A percentile compares a stretch with the other conserved stretches of the same genome.
Evolutionary conservation across 2,113 vertebrate species (phyloP).

Genomic region (Limanda limanda): DNA sequence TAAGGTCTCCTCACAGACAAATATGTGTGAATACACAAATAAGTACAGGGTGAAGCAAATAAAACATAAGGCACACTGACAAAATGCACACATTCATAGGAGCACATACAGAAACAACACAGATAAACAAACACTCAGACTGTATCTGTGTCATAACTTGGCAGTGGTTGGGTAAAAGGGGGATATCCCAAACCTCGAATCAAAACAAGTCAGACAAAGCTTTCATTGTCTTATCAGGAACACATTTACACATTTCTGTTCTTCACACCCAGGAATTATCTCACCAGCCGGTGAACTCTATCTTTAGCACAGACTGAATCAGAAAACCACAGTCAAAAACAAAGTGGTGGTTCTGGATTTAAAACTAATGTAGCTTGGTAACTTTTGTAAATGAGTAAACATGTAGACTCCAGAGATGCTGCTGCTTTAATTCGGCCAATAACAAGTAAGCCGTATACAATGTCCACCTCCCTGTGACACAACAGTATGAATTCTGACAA

Average conservation of each 20-base stretch:
- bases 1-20: not conserved
- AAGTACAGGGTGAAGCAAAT: conserved; percentile 1
- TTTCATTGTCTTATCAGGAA: not conserved
- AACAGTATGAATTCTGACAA: not conserved
- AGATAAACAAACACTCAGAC: conserved; percentile 1
- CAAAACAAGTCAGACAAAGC: conserved; percentile 17
- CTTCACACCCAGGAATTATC: not conserved
- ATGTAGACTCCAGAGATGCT: not conserved
- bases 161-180: not conserved
- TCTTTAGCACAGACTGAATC: not conserved
- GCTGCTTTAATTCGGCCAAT: not conserved
- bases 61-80: not conserved
- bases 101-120: not conserved
- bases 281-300: not conserved
- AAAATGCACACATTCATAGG: not conserved
- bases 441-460: not conserved
- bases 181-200: conserved; percentile 5
- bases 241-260: not conserved
- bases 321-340: conserved; percentile 7
- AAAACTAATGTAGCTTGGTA: not conserved
- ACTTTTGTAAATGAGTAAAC: not conserved
- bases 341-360: not conserved
- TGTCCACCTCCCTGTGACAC: not conserved
- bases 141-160: not conserved
- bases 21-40: not conserved